Conservation (phyloP, 2,797 vertebrate genomes). For the Adrianichthys oophorus region DNA sequence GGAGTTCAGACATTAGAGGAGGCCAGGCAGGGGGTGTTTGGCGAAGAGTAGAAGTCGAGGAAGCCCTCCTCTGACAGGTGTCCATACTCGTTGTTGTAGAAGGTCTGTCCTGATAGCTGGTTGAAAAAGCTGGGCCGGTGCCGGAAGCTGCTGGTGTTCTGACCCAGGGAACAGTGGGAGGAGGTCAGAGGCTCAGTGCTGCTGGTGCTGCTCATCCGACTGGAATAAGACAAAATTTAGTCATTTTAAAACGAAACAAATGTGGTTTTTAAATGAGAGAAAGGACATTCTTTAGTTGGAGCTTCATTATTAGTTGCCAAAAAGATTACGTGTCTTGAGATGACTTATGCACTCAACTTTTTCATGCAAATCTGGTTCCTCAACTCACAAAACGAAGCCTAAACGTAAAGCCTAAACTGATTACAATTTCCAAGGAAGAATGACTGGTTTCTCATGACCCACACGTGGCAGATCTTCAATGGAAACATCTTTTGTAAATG, state of each 20-base stretch:
- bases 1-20: conserved; percentile 69
- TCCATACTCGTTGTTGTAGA: conserved; percentile 97
- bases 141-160: conserved; percentile 64
- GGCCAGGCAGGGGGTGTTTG: conserved; percentile 53
- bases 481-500: conserved; percentile 4
- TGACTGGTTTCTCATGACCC: conserved; percentile 17
- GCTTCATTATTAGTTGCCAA: no score
- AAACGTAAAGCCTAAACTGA: no score
- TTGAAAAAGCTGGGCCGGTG: conserved; percentile 75
- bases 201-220: conserved; percentile 74
- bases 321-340: background rate
- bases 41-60: conserved; percentile 79
- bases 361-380: conserved; percentile 15
- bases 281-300: no score
- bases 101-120: conserved; percentile 88
- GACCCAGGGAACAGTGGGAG: conserved; percentile 64
- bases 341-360: conserved; percentile 16
- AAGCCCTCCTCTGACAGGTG: conserved; percentile 86
- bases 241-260: background rate
- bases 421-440: conserved; percentile 1
- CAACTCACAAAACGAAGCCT: conserved; percentile 1
- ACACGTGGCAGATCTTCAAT: conserved; percentile 2
- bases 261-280: no score
- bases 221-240: conserved; percentile 37
- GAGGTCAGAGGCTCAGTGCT: conserved; percentile 74